Base-by-base conservation (phyloP, 2,888 invertebrate genomes). In the Disparrhopalites patrizii region DNA sequence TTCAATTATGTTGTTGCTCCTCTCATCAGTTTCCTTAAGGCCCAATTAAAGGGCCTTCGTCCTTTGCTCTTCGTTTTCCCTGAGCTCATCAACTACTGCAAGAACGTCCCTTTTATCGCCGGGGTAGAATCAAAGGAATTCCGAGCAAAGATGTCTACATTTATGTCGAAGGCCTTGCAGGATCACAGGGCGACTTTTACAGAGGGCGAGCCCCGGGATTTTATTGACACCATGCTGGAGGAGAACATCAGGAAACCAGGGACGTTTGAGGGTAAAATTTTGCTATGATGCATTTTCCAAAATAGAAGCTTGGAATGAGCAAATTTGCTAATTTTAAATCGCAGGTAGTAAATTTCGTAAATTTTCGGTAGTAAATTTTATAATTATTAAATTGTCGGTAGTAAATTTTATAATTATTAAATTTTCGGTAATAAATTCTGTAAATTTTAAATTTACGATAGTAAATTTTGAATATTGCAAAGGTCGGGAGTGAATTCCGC, bases 161-260 rank as follows among this genome's bases (percentile, higher is more conserved):
- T 52, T n/a, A 4, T 52, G 5, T 20, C 5, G 7, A 23, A 52
- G 4, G 52, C 23, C 15, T 7, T 52, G 5, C 23, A 52, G 25
- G 31, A 55, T 5, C 55, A 55, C 18, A 4, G 31, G 18, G 18
- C 3, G 31, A 55, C 55, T 13, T 31, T 55, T 27, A 15, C 28
- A 20, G 15, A 5, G 15, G 55, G 55, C 7, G 8, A 31, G 15
- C 55, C 55, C 7, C 30, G 55, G 33, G 55, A 55, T 55, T 55
- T 30, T 30, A 55, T 55, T 55, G 55, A 55, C 20, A 23, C 18
- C 10, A 15, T 31, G 20, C 30, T 55, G 55, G 31, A 55, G 7
- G 31, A 31, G 30, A 15, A 5, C 15, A 28, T 8, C 3, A 31
- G 15, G 20, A 33, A 13, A 15, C 5, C 8, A 8, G 51, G 51